Evolutionary conservation across 2,888 invertebrate species (phyloP).

Genomic region (Scaptomyza reducta): DNA sequence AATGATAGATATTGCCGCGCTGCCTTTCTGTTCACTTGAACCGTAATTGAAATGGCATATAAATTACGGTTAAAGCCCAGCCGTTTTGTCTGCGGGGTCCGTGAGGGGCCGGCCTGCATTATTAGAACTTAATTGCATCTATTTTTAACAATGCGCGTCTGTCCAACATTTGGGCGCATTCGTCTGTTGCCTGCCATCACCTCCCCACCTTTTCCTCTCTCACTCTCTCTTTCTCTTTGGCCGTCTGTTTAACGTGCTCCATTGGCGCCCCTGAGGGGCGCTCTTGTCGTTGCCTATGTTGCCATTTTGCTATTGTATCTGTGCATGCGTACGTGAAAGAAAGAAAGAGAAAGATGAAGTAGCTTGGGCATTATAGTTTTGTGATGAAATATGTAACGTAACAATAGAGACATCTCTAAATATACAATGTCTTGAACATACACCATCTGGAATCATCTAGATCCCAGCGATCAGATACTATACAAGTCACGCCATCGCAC

Average conservation of each 20-base stretch:
- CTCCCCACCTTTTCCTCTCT: background rate
- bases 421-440: background rate
- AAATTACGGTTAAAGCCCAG: slow-evolving; percentile 38
- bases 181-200: slow-evolving; percentile 24
- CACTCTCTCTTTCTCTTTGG: background rate
- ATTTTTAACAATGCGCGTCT: slow-evolving; percentile 71
- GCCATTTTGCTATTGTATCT: slow-evolving; percentile 45
- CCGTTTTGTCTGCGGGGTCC: slow-evolving; percentile 4
- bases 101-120: slow-evolving; percentile 54
- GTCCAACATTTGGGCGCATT: slow-evolving; percentile 57
- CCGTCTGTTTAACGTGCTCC: slow-evolving; percentile 31
- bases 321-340: slow-evolving; percentile 12
- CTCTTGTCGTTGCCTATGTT: slow-evolving; percentile 37
- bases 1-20: slow-evolving; percentile 31
- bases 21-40: slow-evolving; percentile 48
- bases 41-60: slow-evolving; percentile 72
- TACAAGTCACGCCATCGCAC: background rate
- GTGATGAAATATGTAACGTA: slow-evolving; percentile 21
- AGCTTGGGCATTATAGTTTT: slow-evolving; percentile 20
- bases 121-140: slow-evolving; percentile 78
- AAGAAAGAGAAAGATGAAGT: slow-evolving; percentile 1
- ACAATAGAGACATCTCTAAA: background rate
- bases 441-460: background rate
- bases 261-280: slow-evolving; percentile 43
- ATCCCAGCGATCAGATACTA: background rate